phyloP scores from a whole-genome alignment of 92 coral and sea anemone genomes.

The Phymanthus crucifer region DNA sequence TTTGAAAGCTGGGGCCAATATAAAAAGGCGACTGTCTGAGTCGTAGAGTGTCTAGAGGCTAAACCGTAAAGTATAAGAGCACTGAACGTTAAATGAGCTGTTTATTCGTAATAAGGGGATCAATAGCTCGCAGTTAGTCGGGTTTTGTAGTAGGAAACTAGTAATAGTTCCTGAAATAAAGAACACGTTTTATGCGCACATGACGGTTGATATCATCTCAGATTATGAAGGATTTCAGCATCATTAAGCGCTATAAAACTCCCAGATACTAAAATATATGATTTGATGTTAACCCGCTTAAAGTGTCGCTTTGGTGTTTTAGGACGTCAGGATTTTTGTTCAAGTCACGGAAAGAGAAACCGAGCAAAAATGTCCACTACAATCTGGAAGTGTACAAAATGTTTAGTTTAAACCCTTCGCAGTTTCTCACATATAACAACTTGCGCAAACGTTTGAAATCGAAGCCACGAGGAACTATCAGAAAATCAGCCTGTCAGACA shows the following conservation, averaged over 20 bases:
- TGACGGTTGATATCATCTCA: background rate
- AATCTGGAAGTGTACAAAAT: too few species aligned
- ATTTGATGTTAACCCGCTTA: background rate
- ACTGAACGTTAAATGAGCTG: too few species aligned
- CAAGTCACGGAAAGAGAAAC: background rate
- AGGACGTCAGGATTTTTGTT: background rate
- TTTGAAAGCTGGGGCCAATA: background rate
- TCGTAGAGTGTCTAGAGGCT: background rate
- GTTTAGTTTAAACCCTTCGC: too few species aligned
- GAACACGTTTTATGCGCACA: background rate
- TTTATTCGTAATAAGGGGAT: too few species aligned
- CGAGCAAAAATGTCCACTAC: too few species aligned
- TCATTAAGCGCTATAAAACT: background rate
- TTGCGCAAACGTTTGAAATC: too few species aligned
- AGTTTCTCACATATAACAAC: too few species aligned
- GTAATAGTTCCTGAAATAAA: background rate
- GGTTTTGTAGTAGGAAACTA: too few species aligned
- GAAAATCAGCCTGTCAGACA: too few species aligned
- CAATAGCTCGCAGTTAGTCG: too few species aligned
- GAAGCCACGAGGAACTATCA: too few species aligned
- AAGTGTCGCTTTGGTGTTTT: background rate
- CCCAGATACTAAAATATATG: background rate
- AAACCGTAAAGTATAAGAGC: too few species aligned
- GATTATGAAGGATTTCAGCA: background rate
- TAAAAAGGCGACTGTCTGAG: background rate